Conservation (phyloP, 2,888 invertebrate genomes). For the Polydrusus pterygomalis region DNA sequence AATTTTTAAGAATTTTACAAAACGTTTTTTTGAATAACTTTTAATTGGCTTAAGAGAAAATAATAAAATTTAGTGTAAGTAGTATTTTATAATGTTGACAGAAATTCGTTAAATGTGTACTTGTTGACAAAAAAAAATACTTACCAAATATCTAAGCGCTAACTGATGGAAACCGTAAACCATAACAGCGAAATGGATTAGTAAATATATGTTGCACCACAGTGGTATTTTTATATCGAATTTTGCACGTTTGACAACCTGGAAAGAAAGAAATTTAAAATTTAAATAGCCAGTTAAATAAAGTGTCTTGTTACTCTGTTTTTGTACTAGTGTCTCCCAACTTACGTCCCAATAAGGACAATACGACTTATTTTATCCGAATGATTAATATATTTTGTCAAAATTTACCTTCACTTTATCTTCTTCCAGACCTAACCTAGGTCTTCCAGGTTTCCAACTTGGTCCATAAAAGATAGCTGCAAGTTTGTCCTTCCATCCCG, state of each 20-base stretch:
- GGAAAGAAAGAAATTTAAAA: constrained; percentile 54
- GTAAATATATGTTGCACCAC: constrained; percentile 81
- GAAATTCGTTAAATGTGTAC: no score
- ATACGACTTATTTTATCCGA: no score
- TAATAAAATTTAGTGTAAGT: no score
- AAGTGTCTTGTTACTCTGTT: no score
- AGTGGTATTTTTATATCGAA: constrained; percentile 79
- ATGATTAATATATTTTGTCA: no score
- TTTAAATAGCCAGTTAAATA: no score
- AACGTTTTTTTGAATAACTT: no score
- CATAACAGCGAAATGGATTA: constrained; percentile 80
- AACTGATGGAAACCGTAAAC: constrained; percentile 81
- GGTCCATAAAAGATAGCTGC: constrained; percentile 88
- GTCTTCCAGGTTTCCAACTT: constrained; percentile 89
- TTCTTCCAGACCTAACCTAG: constrained; percentile 84
- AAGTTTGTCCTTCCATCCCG: constrained; percentile 78
- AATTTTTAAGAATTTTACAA: no score
- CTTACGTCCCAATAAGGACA: no score
- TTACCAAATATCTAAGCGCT: constrained; percentile 78
- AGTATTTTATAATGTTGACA: no score
- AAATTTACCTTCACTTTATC: constrained; percentile 85
- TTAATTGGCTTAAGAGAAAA: no score
- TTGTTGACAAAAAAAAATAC: constrained; percentile 56
- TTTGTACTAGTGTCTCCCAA: no score
- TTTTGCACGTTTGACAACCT: constrained; percentile 80